Percentiles rank a stretch among this genome's conserved stretches.
These are phyloP conservation scores for Actinemys pallida DNA, from an alignment of 2,113 vertebrate species.

Conservation along the genomic window DNA sequence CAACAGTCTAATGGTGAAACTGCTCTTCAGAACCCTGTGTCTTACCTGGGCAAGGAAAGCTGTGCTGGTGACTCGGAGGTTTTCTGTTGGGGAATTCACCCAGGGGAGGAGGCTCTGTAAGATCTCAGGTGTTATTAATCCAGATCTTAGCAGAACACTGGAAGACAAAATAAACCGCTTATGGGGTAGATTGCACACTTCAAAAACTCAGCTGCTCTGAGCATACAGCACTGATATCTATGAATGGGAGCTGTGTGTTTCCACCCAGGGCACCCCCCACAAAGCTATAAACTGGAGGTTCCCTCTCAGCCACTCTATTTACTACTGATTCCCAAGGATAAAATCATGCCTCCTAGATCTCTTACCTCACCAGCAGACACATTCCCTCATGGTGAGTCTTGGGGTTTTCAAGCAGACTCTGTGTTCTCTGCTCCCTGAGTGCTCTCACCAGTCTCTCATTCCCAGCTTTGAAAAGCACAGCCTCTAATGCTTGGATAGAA, in stretches of 20 bases:
- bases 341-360: not conserved
- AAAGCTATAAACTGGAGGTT: not conserved
- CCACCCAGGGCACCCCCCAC: too few relatives aligned
- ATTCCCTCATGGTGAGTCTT: not conserved
- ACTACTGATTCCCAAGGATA: not conserved
- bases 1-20: too few relatives aligned
- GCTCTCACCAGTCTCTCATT: not conserved
- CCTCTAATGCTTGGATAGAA: not conserved
- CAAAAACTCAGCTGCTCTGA: not conserved
- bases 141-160: too few relatives aligned
- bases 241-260: not conserved
- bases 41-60: too few relatives aligned
- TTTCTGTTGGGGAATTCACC: too few relatives aligned
- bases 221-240: not conserved
- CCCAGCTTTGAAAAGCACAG: not conserved
- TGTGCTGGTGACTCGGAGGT: too few relatives aligned
- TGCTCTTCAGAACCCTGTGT: too few relatives aligned
- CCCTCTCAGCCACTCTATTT: not conserved
- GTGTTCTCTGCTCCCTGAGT: not conserved
- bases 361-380: not conserved
- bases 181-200: too few relatives aligned
- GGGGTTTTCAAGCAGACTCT: too few relatives aligned
- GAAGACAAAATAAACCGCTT: too few relatives aligned
- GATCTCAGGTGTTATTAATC: too few relatives aligned
- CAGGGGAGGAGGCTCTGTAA: too few relatives aligned